Evolutionary conservation across 2,113 vertebrate genomes (phyloP).

Genomic region (Thamnaconus septentrionalis): DNA sequence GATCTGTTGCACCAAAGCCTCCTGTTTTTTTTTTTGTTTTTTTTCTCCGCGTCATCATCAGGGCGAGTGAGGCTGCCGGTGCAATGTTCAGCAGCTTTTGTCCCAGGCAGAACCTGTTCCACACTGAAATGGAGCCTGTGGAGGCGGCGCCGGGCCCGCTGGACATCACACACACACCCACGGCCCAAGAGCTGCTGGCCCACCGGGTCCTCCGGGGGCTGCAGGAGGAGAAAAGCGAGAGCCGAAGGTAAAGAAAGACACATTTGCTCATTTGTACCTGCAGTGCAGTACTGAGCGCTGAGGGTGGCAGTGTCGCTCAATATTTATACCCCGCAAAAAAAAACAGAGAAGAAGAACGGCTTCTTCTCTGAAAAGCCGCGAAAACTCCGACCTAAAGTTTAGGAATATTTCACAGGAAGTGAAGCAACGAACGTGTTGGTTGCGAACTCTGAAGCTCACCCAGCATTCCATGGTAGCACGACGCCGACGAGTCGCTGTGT

Average conservation of each 20-base stretch:
- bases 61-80: slow-evolving; percentile 7
- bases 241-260: slow-evolving; percentile 59
- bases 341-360: no score
- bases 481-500: no score
- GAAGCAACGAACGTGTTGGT: no score
- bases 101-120: slow-evolving; percentile 63
- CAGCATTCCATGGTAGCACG: no score
- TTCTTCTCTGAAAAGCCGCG: no score
- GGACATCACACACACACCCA: slow-evolving; percentile 64
- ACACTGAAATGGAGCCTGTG: slow-evolving; percentile 29
- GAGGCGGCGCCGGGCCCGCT: not conserved
- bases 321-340: no score
- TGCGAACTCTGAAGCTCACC: no score
- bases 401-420: no score
- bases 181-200: slow-evolving; percentile 73
- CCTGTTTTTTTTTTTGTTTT: not conserved
- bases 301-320: no score
- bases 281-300: no score
- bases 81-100: not conserved
- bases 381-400: no score
- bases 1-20: not conserved
- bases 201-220: slow-evolving; percentile 75
- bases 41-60: slow-evolving; percentile 5
- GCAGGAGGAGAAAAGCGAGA: slow-evolving; percentile 79
- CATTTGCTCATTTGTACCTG: not conserved